phyloP scores from a whole-genome alignment of 2,113 vertebrate species.

The Lophotis ruficrista region DNA sequence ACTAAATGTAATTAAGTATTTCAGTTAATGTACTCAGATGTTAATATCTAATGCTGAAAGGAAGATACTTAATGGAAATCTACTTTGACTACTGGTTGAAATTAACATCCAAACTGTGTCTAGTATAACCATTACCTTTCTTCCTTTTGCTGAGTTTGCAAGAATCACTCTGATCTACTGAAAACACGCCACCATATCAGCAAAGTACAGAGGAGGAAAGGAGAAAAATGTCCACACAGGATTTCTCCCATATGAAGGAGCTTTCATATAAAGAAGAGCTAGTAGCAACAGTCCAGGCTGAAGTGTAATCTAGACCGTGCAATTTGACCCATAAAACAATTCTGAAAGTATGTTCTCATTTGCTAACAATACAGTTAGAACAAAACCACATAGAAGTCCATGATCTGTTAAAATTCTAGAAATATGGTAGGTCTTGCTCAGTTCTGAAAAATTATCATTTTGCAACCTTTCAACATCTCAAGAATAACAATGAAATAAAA shows the following conservation, averaged over 20 bases:
- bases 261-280: not conserved
- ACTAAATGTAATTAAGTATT: not conserved
- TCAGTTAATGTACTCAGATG: not conserved
- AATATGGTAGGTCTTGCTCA: not conserved
- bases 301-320: not conserved
- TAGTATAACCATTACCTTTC: not conserved
- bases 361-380: not conserved
- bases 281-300: not conserved
- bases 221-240: not conserved
- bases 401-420: not conserved
- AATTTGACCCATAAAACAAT: not conserved
- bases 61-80: not conserved
- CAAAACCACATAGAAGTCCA: not conserved
- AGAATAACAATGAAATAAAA: not conserved
- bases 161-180: not conserved
- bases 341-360: not conserved
- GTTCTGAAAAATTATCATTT: not conserved
- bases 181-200: not conserved
- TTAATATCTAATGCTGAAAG: not conserved
- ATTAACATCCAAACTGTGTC: accelerated
- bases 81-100: not conserved
- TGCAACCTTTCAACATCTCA: not conserved
- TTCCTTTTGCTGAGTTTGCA: not conserved
- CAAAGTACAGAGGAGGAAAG: not conserved
- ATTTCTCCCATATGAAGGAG: not conserved